Evolutionary conservation across 1,140 invertebrate genomes (phyloP), one percentile per base, ranked within the genome.

Genomic region (Trinorchestia longiramus): DNA sequence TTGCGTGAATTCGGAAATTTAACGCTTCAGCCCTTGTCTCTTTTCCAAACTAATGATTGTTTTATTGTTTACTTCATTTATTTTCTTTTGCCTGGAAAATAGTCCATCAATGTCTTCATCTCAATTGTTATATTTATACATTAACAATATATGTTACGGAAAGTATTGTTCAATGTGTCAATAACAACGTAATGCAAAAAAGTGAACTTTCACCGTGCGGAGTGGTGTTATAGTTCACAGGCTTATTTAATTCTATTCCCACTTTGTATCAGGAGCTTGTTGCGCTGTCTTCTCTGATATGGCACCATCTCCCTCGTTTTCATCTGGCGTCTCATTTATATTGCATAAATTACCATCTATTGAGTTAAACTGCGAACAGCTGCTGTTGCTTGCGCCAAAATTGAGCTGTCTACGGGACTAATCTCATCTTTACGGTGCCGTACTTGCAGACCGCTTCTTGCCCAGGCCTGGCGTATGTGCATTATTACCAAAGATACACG

Each of bases 341-440:
- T 91, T 91, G 88, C 88, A 91, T 91, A 42, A 43, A 91, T 91
- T 91, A 91, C 41, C 88, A 91, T 91, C 43, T 42, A 91, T 91
- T 91, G 88, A 91, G 88, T 91, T 91, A 43, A 91, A 91, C 88
- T 91, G 88, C 88, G 43, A 43, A 43, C 88, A 91, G 88, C 88
- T 43, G 88, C 88, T 91, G 88, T 91, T 91, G 88, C 88, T 77
- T 77, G 62, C 62, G 62, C 62, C 62, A 77, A 77, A 77, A 77
- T 77, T 77, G 62, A 77, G 62, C 62, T 77, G 62, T 77, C 62
- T 77, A 77, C 62, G 62, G 62, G 62, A 77, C 62, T 77, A 77
- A 77, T 77, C 62, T 77, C 62, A 77, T 77, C 62, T 77, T 77
- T 77, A 28, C 62, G 62, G 62, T 28, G 62, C 62, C 28, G 11